Evolutionary conservation across 2,113 vertebrate genomes (phyloP), one percentile per base, ranked within the genome.

Genomic region (Eulemur macaco): DNA sequence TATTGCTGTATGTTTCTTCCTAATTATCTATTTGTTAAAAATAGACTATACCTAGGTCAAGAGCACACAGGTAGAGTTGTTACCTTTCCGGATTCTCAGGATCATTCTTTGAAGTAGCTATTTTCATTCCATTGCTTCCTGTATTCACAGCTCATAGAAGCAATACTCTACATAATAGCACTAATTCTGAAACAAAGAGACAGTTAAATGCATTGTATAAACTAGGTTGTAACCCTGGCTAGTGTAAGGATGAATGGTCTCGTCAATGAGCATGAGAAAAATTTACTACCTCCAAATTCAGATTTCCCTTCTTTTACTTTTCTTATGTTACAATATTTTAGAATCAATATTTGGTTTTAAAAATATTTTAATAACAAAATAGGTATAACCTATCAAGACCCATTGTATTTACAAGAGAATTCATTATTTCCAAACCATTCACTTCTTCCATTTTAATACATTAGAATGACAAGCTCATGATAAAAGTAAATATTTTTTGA

Each of bases 401-500:
- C 66, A 76, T 98, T 97, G 92, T 96, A 82, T 97, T 98, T 96
- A 93, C 0, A 0, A 91, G 84, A 94, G 80, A 94, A 31, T 20
- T 0, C 23, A n/a, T 58, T 42, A 47, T 95, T 96, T 94, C 4
- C 0, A 78, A 91, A 54, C 56, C 87, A 78, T 47, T 96, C 63
- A 11, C 92, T 98, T 96, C 87, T 93, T 94, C 54, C 13, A 95
- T 95, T 94, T 96, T 95, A 94, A 96, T 93, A 95, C 52, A 95
- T 50, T 94, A 96, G 95, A 98, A 97, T 98, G 97, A 98, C 98
- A 99, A 98, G 97, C 96, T 98, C 58, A 76, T 96, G 93, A 98
- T 98, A 97, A 98, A 98, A 98, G 97, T 97, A 99, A 99, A 99
- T 98, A 95, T 97, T 98, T 97, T 97, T 95, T 99, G 98, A 99